These are phyloP conservation scores for Eurytoma adleriae DNA, from an alignment of 2,888 invertebrate species.

Conservation along the genomic window DNA sequence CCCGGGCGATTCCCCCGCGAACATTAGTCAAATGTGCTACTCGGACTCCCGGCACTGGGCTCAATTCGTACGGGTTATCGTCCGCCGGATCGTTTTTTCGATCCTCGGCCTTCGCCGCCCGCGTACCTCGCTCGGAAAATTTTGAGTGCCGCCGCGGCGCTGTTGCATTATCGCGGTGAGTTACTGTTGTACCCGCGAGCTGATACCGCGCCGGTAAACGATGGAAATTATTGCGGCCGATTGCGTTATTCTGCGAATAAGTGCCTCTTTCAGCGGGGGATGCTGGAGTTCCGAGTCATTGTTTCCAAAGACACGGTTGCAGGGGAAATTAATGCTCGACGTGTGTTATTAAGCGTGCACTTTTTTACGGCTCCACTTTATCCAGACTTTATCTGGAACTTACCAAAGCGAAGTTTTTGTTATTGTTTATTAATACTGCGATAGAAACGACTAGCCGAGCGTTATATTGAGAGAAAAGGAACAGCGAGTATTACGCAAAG, in stretches of 20 bases:
- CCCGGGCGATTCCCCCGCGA: slow-evolving; percentile 15
- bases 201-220: slow-evolving; percentile 18
- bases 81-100: slow-evolving; percentile 51
- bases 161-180: slow-evolving; percentile 37
- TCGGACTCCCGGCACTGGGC: not conserved
- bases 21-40: slow-evolving; percentile 37
- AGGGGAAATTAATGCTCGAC: no score
- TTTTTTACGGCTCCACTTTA: no score
- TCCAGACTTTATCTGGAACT: no score
- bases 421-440: slow-evolving; percentile 13
- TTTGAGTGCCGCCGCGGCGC: not conserved
- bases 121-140: not conserved
- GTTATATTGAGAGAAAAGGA: slow-evolving; percentile 47
- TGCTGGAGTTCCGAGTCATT: not conserved
- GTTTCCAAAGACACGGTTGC: no score
- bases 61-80: not conserved
- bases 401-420: slow-evolving; percentile 25
- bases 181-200: slow-evolving; percentile 4
- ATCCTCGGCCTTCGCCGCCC: not conserved
- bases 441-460: not conserved
- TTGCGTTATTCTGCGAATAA: not conserved
- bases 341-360: no score
- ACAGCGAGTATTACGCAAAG: slow-evolving; percentile 39
- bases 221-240: slow-evolving; percentile 28
- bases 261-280: not conserved